Evolutionary conservation across 2,888 invertebrate species (phyloP).

Genomic region (Standfussiana lucernea): DNA sequence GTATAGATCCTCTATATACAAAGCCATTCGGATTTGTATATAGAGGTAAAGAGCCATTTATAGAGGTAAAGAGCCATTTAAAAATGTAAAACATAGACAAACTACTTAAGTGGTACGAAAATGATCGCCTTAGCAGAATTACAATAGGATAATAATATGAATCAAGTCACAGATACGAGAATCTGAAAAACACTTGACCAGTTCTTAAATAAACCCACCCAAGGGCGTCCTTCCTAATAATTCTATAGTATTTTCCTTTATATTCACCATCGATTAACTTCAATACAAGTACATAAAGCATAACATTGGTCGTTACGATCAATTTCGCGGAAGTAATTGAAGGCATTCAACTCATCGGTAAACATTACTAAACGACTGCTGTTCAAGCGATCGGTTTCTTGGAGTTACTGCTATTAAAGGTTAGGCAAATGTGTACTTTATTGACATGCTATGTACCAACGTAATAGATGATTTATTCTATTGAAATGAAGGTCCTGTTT

Average conservation of each 20-base stretch:
- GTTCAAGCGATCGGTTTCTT: slow-evolving; percentile 5
- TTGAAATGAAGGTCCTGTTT: background rate
- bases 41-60: no score
- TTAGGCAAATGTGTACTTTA: slow-evolving; percentile 20
- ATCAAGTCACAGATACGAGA: no score
- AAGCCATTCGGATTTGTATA: slow-evolving; percentile 77
- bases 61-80: no score
- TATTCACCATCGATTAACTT: slow-evolving; percentile 13
- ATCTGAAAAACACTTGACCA: no score
- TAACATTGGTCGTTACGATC: slow-evolving; percentile 15
- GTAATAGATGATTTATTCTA: slow-evolving; percentile 28
- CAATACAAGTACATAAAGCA: slow-evolving; percentile 2
- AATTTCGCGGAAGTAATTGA: slow-evolving; percentile 24
- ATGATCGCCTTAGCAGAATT: no score
- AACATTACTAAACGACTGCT: slow-evolving; percentile 6
- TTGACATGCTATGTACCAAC: background rate
- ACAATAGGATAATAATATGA: no score
- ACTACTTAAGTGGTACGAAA: no score
- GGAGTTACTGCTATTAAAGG: background rate
- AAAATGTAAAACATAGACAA: no score
- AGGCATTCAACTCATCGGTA: slow-evolving; percentile 4
- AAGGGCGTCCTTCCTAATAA: no score
- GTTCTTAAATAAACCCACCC: no score
- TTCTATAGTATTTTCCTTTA: background rate
- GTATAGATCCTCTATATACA: slow-evolving; percentile 81